Evolutionary conservation across 2,888 invertebrate species (phyloP), one percentile per base, ranked within the genome.

Genomic region (Exephanes ischioxanthus): DNA sequence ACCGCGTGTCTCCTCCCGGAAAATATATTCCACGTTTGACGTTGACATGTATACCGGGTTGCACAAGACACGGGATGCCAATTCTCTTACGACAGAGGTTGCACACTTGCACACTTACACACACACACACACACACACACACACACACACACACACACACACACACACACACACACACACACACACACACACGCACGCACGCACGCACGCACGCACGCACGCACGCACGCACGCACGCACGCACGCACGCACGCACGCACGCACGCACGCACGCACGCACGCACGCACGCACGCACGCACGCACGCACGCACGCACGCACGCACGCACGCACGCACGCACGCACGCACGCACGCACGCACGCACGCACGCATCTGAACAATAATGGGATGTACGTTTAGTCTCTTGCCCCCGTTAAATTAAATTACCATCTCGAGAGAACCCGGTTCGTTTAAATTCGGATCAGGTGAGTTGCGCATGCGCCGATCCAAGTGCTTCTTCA

Each of bases 401-500:
- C 16, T 48, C 16, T n/a, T 19, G 53, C 19, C 19, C 19, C 9
- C 14, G 58, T 58, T 26, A 58, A 58, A 14, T 58, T 58, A 58
- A 58, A 26, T 58, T 58, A 14, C 58, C 58, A 58, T 26, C 19
- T 11, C 22, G 1, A n/a, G 63, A 63, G 30, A 1, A n/a, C 2
- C 63, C 63, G 30, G n/a, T 2, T 1, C 30, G 53, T 71, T 79
- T 45, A 11, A 30, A 41, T 79, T 45, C n/a, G 70, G 61, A 48
- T 41, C 85, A 80, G 76, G 79, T 41, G 82, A 72, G 33, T 76
- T 41, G 80, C 71, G 26, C 85, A 71, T 82, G 85, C 53, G 63
- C 70, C 79, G 72, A 76, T 26, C 58, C 55, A 55, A 73, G 68
- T 76, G 66, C 30, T 76, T 63, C 7, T 22, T 16, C 22, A 19